A percentile compares a stretch with the other conserved stretches of the same genome.
phyloP scores from a whole-genome alignment of 2,113 vertebrate species.

The Corythornis madagascariensis region DNA sequence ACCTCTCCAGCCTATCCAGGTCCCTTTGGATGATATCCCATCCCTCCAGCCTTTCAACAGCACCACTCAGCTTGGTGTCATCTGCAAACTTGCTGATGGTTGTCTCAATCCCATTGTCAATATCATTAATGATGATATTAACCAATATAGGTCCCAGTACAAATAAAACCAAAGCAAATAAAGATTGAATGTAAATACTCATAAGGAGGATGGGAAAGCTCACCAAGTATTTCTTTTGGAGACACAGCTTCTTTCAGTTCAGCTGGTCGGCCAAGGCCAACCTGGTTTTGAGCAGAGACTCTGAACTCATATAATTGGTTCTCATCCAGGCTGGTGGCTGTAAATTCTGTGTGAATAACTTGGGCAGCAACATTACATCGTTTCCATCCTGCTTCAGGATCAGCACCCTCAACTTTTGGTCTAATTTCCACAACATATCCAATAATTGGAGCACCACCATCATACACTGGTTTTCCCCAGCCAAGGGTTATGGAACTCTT shows the following conservation, averaged over 20 bases:
- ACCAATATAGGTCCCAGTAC: too few relatives aligned
- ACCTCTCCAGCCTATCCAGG: too few relatives aligned
- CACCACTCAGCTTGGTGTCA: too few relatives aligned
- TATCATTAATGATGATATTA: too few relatives aligned
- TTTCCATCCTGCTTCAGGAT: slow-evolving; percentile 92
- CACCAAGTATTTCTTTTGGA: slow-evolving; percentile 94
- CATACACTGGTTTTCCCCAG: slow-evolving; percentile 92
- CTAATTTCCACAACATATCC: slow-evolving; percentile 95
- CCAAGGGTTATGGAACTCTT: slow-evolving; percentile 86
- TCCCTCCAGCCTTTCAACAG: too few relatives aligned
- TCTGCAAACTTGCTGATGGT: too few relatives aligned
- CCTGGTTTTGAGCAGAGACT: slow-evolving; percentile 97
- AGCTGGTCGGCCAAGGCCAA: slow-evolving; percentile 92
- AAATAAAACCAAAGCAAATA: background rate
- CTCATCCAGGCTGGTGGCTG: slow-evolving; percentile 87
- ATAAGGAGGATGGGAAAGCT: slow-evolving; percentile 29
- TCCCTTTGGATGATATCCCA: too few relatives aligned
- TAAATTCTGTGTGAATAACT: slow-evolving; percentile 90
- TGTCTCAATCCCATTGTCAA: too few relatives aligned
- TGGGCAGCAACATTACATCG: slow-evolving; percentile 94
- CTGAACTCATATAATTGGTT: slow-evolving; percentile 93
- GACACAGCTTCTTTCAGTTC: slow-evolving; percentile 88
- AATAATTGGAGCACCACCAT: slow-evolving; percentile 94
- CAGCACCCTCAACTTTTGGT: slow-evolving; percentile 80
- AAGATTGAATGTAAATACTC: background rate